A percentile compares a stretch with the other conserved stretches of the same genome.
Evolutionary conservation across 2,113 vertebrate genomes (phyloP).

Genomic region (Perca schrenkii): DNA sequence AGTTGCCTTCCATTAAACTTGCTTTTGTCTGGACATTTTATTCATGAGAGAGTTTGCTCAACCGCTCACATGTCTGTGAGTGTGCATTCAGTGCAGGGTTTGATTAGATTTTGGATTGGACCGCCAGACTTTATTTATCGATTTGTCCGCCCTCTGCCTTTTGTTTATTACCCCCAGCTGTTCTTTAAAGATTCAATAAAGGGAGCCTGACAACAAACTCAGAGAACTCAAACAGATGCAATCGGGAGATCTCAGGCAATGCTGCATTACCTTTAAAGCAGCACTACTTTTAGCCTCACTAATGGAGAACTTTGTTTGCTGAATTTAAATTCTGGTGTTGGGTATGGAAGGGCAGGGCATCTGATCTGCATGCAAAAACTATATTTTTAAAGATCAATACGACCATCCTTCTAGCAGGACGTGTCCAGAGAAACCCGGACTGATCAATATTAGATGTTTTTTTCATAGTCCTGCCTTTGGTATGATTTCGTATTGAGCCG

Average conservation of each 20-base stretch:
- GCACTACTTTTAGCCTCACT: not conserved
- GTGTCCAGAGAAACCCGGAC: not conserved
- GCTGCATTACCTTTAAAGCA: not conserved
- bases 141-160: conserved; percentile 7
- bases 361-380: not conserved
- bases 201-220: not conserved
- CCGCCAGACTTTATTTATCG: conserved; percentile 32
- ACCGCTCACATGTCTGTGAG: not conserved
- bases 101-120: conserved; percentile 1
- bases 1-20: not conserved
- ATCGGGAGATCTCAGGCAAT: not conserved
- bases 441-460: not conserved
- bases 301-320: not conserved
- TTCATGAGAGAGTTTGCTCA: conserved; percentile 17
- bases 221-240: not conserved
- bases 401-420: not conserved
- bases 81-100: not conserved
- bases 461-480: not conserved
- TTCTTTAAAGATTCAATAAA: conserved; percentile 16
- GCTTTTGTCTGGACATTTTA: conserved; percentile 14
- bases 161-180: conserved; percentile 18
- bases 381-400: conserved; percentile 2
- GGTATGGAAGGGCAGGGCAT: not conserved
- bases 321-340: not conserved
- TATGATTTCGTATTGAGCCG: not conserved